Evolutionary conservation across 2,113 vertebrate genomes (phyloP).

Genomic region (Tringa solitaria): DNA sequence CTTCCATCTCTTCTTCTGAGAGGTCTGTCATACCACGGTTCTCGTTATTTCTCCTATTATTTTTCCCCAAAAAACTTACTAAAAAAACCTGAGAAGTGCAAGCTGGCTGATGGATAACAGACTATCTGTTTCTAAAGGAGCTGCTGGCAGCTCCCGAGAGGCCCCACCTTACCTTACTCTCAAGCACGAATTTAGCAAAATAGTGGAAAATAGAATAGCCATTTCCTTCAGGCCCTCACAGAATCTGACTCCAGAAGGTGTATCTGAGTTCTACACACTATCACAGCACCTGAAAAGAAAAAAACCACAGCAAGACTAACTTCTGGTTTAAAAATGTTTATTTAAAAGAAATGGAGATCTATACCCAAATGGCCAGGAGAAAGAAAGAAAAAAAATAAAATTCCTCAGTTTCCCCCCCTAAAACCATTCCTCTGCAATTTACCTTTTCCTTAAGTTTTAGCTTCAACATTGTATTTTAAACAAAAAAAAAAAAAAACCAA

Average conservation of each 20-base stretch:
- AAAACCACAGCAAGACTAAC: background rate
- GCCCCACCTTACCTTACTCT: background rate
- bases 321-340: constrained; percentile 52
- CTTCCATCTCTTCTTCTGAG: background rate
- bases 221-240: background rate
- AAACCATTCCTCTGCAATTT: background rate
- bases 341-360: constrained; percentile 60
- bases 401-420: background rate
- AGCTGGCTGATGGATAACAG: too few species aligned
- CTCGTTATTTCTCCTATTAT: background rate
- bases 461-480: background rate
- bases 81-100: too few species aligned
- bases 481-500: background rate
- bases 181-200: background rate
- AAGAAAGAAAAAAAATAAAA: background rate
- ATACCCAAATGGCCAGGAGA: constrained; percentile 7
- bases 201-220: background rate
- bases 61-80: background rate
- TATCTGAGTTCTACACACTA: background rate
- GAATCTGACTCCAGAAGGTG: background rate
- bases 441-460: constrained; percentile 36
- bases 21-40: background rate
- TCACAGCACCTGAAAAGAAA: background rate
- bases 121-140: background rate
- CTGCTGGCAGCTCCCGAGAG: background rate